Base-by-base conservation (phyloP, 2,888 invertebrate species). In the Muscina levida region DNA sequence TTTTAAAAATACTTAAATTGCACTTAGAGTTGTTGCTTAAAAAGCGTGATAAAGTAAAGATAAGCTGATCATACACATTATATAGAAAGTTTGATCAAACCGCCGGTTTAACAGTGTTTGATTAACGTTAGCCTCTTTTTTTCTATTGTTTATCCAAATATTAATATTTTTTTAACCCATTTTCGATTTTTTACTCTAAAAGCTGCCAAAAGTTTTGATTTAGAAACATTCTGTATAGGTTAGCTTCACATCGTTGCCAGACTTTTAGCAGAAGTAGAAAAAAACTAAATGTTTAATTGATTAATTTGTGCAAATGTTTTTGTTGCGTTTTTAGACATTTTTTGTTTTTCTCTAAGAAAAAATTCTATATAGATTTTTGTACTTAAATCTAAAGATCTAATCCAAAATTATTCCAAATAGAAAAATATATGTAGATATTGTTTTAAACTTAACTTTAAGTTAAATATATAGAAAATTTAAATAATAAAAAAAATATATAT, bases 51-150 rank as follows among this genome's bases (percentile, higher is more conserved):
- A n/a, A n/a, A n/a, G n/a, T n/a, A n/a, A n/a, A n/a, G n/a, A n/a
- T n/a, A n/a, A n/a, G n/a, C n/a, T n/a, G n/a, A n/a, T n/a, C n/a
- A n/a, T n/a, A n/a, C n/a, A n/a, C n/a, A n/a, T n/a, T n/a, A n/a
- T n/a, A n/a, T n/a, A n/a, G n/a, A n/a, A n/a, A n/a, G n/a, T n/a
- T n/a, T n/a, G n/a, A n/a, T n/a, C n/a, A n/a, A n/a, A n/a, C n/a
- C n/a, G n/a, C n/a, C n/a, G n/a, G 15, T 76, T 76, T 13, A 76
- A 74, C 79, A 68, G 82, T 82, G 77, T 86, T 87, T 87, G 86
- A 87, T 85, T 85, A 86, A 85, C 87, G 87, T 87, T 88, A 89
- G 89, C 89, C 89, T 89, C 88, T 86, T 76, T 46, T 71, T 71
- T n/a, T 66, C 26, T 67, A 22, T 44, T 24, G 39, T 53, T 59